These are phyloP conservation scores for Myrmophylax atrothorax DNA, from an alignment of 2,113 vertebrate genomes.

Conservation along the genomic window DNA sequence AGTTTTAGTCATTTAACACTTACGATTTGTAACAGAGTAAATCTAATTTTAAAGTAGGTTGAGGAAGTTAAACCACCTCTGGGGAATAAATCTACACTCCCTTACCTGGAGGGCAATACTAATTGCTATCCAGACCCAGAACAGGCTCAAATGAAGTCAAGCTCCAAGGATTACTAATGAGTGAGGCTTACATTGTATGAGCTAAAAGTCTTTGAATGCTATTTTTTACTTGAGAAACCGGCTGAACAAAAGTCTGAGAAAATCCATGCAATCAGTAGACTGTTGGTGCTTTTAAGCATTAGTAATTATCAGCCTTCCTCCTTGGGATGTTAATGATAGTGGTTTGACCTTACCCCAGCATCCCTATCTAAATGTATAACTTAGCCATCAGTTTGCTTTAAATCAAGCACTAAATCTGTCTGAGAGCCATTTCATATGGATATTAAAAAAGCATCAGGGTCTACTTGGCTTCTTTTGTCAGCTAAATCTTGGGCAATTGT, in stretches of 20 bases:
- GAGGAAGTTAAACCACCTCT: constrained; percentile 63
- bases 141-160: constrained; percentile 63
- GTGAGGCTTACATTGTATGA: constrained; percentile 31
- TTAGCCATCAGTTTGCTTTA: constrained; percentile 54
- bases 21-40: constrained; percentile 76
- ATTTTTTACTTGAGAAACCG: constrained; percentile 57
- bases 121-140: constrained; percentile 50
- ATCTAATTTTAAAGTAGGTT: constrained; percentile 78
- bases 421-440: constrained; percentile 10
- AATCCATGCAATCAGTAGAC: constrained; percentile 41
- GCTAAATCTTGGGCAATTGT: neutral
- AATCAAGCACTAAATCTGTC: constrained; percentile 52
- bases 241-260: constrained; percentile 62
- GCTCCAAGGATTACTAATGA: constrained; percentile 68
- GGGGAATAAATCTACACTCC: constrained; percentile 53
- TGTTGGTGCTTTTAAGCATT: constrained; percentile 57
- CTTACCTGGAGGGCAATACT: constrained; percentile 65
- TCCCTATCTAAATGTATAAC: constrained; percentile 57
- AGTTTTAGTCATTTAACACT: constrained; percentile 76
- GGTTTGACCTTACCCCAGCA: constrained; percentile 62
- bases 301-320: constrained; percentile 57
- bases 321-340: constrained; percentile 64
- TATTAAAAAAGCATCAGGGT: constrained; percentile 61
- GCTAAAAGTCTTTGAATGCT: constrained; percentile 60
- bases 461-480: constrained; percentile 27